Conservation (phyloP, 2,113 vertebrate species). For the Acrocephalus arundinaceus region DNA sequence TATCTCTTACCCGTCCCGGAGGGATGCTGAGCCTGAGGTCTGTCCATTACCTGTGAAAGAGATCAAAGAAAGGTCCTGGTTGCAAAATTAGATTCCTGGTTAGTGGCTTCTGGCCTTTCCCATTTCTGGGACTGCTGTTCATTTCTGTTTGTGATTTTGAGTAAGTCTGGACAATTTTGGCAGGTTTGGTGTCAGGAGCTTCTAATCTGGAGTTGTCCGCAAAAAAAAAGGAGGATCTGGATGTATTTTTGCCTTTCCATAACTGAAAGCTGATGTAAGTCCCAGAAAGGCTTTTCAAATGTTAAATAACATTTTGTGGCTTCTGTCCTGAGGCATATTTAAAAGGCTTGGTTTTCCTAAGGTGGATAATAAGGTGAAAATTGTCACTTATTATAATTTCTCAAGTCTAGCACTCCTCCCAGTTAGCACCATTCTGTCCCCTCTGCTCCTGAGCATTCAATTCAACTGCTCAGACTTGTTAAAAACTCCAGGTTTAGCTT, state of each 20-base stretch:
- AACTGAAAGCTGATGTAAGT: background rate
- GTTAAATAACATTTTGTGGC: background rate
- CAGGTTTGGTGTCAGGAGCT: background rate
- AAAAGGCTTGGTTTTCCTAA: background rate
- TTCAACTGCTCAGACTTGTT: background rate
- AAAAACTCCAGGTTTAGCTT: background rate
- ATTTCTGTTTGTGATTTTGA: background rate
- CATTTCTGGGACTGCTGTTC: background rate
- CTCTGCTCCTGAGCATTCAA: background rate
- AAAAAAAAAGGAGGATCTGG: background rate
- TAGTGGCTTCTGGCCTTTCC: background rate
- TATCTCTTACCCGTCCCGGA: background rate
- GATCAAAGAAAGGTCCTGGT: background rate
- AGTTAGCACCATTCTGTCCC: background rate
- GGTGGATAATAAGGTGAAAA: slow-evolving; percentile 13
- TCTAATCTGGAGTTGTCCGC: background rate
- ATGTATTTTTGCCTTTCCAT: background rate
- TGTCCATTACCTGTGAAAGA: background rate
- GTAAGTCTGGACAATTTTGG: background rate
- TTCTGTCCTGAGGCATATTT: background rate
- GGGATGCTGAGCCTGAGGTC: background rate
- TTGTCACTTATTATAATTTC: background rate
- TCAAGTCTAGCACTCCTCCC: background rate
- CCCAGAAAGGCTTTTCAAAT: background rate
- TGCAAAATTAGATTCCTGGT: background rate